Evolutionary conservation across 2,113 vertebrate genomes (phyloP), one percentile per base, ranked within the genome.

Genomic region (Microcebus jonahi): DNA sequence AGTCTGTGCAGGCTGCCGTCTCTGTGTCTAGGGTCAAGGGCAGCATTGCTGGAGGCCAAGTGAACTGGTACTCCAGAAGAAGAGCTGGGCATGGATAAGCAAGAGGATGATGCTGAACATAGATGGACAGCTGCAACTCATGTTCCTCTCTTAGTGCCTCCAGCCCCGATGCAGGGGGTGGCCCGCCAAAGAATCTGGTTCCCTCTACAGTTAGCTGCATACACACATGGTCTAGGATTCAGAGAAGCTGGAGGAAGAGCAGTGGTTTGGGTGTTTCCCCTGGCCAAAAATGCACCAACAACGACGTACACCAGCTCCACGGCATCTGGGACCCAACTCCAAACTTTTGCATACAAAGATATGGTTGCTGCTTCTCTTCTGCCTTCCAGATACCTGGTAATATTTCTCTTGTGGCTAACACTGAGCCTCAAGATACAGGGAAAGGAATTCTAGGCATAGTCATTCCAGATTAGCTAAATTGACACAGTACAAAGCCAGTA

Each of bases 391-490:
- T n/a, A 67, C 3, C 11, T 0, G 3, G 27, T 25, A 39, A 59
- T 31, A 57, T 48, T 63, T 88, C 50, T 86, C 59, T 53, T 70
- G 27, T 11, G 17, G 25, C 68, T 77, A 27, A 59, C 55, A 5
- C 11, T 34, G 29, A 68, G 15, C 29, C 18, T 97, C 45, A 68
- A 2, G 48, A 91, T 36, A 10, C 1, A 29, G 12, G 20, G 5
- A 61, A 88, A 39, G 17, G n/a, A 75, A 88, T 91, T 94, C 77
- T 88, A 14, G 80, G 73, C 17, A 86, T 59, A n/a, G 7, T 21
- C 57, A 29, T 21, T 92, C 11, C 31, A 42, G 42, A 36, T 71
- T 67, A 50, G 4, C 73, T 45, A 88, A 88, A 61, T 0, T 81
- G 83, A 75, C 31, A 68, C 2, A 39, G 36, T 31, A 39, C 12